Evolutionary conservation across 1,140 invertebrate genomes (phyloP).

Genomic region (Limonius californicus): DNA sequence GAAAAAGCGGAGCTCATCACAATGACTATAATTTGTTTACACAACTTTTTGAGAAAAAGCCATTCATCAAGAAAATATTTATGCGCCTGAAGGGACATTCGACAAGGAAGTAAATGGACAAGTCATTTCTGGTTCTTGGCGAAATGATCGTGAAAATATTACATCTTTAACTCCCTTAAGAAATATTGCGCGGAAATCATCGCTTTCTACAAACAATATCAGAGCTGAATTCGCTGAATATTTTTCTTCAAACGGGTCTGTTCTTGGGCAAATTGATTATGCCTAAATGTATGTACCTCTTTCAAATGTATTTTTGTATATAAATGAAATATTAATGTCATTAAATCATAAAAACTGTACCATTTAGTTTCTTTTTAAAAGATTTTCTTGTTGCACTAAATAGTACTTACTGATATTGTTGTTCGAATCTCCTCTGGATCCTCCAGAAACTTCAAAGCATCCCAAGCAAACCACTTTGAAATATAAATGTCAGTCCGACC

Average conservation of each 20-base stretch:
- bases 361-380: no score
- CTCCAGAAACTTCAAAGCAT: no score
- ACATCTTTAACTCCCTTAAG: not conserved
- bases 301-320: no score
- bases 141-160: not conserved
- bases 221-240: not conserved
- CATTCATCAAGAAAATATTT: not conserved
- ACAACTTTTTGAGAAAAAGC: no score
- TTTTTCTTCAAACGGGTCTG: not conserved
- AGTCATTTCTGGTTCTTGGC: not conserved
- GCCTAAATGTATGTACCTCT: no score
- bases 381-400: no score
- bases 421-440: no score
- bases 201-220: not conserved
- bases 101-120: not conserved
- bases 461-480: no score
- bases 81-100: not conserved
- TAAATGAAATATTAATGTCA: no score
- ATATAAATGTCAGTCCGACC: no score
- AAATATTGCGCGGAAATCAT: not conserved
- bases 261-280: not conserved
- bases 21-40: not conserved
- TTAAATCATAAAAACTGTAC: no score
- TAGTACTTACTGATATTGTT: no score
- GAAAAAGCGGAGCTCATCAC: slow-evolving; percentile 22